phyloP scores from a whole-genome alignment of 2,797 vertebrate species.

The Galaxias olidus region DNA sequence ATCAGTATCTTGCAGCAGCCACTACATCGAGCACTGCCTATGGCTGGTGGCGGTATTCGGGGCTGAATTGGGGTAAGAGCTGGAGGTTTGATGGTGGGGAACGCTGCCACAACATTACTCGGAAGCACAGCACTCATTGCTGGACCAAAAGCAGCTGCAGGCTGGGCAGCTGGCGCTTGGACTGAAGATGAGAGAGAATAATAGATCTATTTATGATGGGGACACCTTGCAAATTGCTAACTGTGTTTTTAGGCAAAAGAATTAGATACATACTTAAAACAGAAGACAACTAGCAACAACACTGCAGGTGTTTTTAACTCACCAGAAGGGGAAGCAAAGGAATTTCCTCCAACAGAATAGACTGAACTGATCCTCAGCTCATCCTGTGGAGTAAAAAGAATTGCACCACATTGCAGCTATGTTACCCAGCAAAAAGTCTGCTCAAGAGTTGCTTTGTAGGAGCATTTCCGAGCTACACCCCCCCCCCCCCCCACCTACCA shows the following conservation, averaged over 20 bases:
- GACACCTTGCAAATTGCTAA: neutral
- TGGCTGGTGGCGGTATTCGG: conserved; percentile 51
- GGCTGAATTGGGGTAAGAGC: conserved; percentile 32
- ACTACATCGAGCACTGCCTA: conserved; percentile 77
- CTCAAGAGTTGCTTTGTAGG: too few species aligned
- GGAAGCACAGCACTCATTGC: conserved; percentile 62
- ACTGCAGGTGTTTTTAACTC: conserved; percentile 20
- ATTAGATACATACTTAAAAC: neutral
- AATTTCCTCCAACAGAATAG: conserved; percentile 72
- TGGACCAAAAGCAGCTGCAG: conserved; percentile 8
- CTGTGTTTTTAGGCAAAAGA: neutral
- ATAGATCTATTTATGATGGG: too few species aligned
- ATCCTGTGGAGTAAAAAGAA: conserved; percentile 65
- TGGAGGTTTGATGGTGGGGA: conserved; percentile 50
- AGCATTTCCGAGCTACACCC: too few species aligned
- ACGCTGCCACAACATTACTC: conserved; percentile 44
- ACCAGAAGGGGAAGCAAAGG: conserved; percentile 61
- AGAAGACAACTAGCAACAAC: neutral
- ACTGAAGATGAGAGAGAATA: neutral
- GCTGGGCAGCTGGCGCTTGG: neutral
- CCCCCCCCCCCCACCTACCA: too few species aligned
- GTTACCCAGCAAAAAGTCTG: neutral
- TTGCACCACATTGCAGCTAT: neutral
- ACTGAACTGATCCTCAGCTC: conserved; percentile 93
- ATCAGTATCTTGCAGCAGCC: conserved; percentile 92